A percentile compares a stretch with the other conserved stretches of the same genome.
These are phyloP conservation scores for Chlorodrepanis virens DNA, from an alignment of 2,113 vertebrate genomes.

Conservation along the genomic window DNA sequence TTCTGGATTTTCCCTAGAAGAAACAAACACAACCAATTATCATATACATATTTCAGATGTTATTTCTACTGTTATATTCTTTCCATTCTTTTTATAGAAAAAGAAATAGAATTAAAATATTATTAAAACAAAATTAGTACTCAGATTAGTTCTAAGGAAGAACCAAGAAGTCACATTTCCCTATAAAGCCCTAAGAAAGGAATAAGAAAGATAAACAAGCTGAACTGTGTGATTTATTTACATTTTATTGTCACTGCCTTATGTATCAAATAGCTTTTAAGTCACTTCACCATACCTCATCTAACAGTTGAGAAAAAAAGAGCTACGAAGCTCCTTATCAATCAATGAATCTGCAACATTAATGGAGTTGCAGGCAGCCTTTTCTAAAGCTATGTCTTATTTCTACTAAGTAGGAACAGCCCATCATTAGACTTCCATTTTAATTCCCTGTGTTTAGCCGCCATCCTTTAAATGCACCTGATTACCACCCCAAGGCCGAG, in stretches of 20 bases:
- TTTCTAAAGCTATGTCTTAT: not conserved
- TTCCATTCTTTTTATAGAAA: not conserved
- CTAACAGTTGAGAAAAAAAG: not conserved
- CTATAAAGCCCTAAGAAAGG: not conserved
- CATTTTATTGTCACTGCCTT: not conserved
- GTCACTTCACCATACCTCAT: not conserved
- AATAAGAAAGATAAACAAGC: not conserved
- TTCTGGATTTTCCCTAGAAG: slow-evolving; percentile 89
- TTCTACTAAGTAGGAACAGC: not conserved
- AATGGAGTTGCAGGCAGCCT: not conserved
- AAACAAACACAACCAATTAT: slow-evolving; percentile 17
- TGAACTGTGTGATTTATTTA: not conserved
- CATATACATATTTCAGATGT: not conserved
- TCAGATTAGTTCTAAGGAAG: not conserved
- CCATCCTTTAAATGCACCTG: not conserved
- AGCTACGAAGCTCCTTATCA: not conserved
- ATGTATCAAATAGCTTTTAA: not conserved
- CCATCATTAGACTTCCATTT: not conserved
- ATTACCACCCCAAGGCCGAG: not conserved
- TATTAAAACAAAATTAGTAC: not conserved
- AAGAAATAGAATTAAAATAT: not conserved
- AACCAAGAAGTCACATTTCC: not conserved
- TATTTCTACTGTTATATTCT: not conserved
- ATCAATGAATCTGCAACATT: not conserved
- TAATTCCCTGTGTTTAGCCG: not conserved